These are phyloP conservation scores for Cyphomyrus discorhynchus DNA, from an alignment of 2,113 vertebrate species.

Conservation along the genomic window DNA sequence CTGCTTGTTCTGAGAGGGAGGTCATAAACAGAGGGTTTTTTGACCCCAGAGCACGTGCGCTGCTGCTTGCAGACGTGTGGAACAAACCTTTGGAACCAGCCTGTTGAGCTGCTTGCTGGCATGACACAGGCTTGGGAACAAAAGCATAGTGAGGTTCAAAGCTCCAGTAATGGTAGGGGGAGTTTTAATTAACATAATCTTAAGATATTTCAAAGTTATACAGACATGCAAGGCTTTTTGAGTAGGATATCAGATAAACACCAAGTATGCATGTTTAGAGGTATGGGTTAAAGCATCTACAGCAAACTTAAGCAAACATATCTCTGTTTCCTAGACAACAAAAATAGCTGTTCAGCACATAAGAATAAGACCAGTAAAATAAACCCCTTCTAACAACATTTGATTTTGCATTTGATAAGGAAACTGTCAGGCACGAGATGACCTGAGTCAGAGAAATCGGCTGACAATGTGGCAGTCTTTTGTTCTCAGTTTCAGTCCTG, in stretches of 20 bases:
- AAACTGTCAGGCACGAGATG: background rate
- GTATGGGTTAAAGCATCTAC: background rate
- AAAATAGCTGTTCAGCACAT: background rate
- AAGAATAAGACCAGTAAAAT: background rate
- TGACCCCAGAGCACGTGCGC: background rate
- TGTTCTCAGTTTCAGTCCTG: background rate
- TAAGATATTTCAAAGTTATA: background rate
- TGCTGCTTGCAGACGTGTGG: background rate
- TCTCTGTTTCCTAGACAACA: conserved; percentile 9
- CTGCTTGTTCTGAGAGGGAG: background rate
- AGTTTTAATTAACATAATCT: background rate
- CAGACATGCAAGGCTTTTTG: background rate
- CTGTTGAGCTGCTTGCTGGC: background rate
- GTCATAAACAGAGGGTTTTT: background rate
- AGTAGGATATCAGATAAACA: background rate
- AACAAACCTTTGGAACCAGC: background rate
- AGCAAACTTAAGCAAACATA: too few species aligned
- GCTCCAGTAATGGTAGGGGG: background rate
- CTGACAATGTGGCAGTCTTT: background rate
- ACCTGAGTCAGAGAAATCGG: background rate
- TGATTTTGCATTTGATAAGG: background rate
- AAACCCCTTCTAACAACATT: background rate
- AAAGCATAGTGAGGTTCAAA: background rate
- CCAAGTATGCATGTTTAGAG: background rate
- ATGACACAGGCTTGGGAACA: background rate